These are phyloP conservation scores for Cyanoderma ruficeps DNA, from an alignment of 2,113 vertebrate species.

Conservation along the genomic window DNA sequence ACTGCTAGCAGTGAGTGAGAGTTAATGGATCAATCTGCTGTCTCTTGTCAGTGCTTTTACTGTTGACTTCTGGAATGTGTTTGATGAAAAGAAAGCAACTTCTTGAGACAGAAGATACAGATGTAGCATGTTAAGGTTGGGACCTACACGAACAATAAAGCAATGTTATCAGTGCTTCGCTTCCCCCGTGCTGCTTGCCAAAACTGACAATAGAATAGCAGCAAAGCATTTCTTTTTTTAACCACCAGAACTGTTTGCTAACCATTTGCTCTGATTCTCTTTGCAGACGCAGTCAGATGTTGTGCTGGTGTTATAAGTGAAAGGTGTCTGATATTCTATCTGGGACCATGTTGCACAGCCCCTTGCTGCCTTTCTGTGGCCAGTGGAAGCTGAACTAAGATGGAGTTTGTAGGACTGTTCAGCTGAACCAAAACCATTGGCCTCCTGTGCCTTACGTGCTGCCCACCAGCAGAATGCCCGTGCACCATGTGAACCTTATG, in stretches of 20 bases:
- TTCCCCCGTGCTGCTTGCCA: conserved; percentile 62
- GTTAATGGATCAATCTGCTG: conserved; percentile 91
- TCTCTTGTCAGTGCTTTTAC: conserved; percentile 88
- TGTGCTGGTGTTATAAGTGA: background rate
- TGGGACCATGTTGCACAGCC: background rate
- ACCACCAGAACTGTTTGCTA: conserved; percentile 39
- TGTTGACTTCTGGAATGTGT: conserved; percentile 92
- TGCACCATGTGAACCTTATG: fast-evolving
- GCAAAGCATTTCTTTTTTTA: conserved; percentile 66
- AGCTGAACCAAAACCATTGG: background rate
- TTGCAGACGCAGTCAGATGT: background rate
- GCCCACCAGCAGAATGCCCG: background rate
- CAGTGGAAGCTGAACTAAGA: background rate
- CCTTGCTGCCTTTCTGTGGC: background rate
- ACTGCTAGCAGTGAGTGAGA: conserved; percentile 91
- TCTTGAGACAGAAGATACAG: conserved; percentile 80
- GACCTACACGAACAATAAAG: conserved; percentile 77
- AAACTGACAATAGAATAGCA: conserved; percentile 67
- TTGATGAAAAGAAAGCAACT: conserved; percentile 89
- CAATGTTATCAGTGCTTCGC: conserved; percentile 72
- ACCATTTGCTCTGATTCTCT: conserved; percentile 25
- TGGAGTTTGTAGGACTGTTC: background rate
- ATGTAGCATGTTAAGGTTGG: conserved; percentile 75
- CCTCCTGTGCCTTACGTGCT: background rate
- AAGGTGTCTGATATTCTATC: background rate